Percentiles rank a stretch among this genome's conserved stretches.
Conservation (phyloP, 2,797 vertebrate genomes). For the Gorsachius magnificus region DNA sequence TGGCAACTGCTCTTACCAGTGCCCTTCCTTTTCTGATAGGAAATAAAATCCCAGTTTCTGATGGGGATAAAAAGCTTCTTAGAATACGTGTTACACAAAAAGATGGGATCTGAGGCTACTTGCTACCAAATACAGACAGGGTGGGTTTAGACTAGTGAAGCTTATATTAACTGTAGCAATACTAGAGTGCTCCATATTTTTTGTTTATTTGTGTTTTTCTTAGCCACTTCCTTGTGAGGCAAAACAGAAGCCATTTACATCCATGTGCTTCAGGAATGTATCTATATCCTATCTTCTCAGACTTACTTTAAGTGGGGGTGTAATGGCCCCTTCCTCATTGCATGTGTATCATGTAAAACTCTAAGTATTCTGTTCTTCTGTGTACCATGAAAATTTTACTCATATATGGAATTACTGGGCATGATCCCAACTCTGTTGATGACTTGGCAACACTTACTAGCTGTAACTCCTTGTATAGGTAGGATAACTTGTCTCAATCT, state of each 20-base stretch:
- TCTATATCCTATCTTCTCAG: not conserved
- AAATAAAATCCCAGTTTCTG: not conserved
- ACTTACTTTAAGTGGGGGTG: not conserved
- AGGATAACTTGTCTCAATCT: not conserved
- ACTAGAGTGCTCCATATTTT: not conserved
- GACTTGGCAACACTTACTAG: not conserved
- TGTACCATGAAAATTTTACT: not conserved
- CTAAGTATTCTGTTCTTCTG: not conserved
- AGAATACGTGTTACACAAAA: not conserved
- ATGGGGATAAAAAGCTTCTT: not conserved
- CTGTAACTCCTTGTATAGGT: not conserved
- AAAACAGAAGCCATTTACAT: not conserved
- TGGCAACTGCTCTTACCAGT: not conserved
- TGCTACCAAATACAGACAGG: not conserved
- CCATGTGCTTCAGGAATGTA: not conserved
- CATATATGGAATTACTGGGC: not conserved
- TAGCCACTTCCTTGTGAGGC: not conserved
- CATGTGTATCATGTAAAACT: not conserved
- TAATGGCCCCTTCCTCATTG: not conserved
- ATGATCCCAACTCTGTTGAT: not conserved
- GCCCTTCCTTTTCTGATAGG: not conserved
- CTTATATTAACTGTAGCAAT: not conserved
- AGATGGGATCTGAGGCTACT: not conserved
- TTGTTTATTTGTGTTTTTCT: not conserved
- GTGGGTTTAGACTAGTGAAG: not conserved